Percentiles rank a stretch among this genome's conserved stretches.
phyloP scores from a whole-genome alignment of 1,140 invertebrate genomes.

The Andricus grossulariae region DNA sequence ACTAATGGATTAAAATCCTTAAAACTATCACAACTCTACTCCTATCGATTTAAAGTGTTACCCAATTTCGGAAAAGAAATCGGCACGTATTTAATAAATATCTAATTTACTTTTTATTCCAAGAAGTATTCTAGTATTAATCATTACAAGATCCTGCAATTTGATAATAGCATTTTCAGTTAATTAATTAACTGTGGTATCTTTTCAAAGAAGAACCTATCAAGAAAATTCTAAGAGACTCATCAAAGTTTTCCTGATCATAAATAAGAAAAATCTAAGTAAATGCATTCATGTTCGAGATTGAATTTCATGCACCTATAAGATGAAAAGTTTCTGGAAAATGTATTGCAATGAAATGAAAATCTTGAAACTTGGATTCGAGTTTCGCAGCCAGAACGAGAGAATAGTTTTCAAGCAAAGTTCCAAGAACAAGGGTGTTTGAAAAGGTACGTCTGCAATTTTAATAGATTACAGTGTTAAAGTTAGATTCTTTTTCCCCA shows the following conservation, averaged over 20 bases:
- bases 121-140: background rate
- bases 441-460: background rate
- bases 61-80: background rate
- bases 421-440: background rate
- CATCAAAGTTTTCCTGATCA: background rate
- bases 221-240: background rate
- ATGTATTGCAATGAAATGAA: background rate
- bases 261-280: background rate
- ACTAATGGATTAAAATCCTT: conserved; percentile 10
- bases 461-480: background rate
- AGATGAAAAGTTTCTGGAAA: background rate
- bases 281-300: background rate
- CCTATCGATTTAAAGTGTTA: conserved; percentile 10
- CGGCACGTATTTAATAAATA: background rate
- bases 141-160: background rate
- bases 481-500: background rate
- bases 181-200: too few relatives aligned
- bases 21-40: background rate
- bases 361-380: conserved; percentile 4
- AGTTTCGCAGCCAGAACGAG: background rate
- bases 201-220: too few relatives aligned
- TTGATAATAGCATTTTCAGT: too few relatives aligned
- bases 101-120: too few relatives aligned
- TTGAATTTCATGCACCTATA: background rate
- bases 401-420: background rate